phyloP scores from a whole-genome alignment of 2,113 vertebrate genomes.

The Geococcyx californianus region DNA sequence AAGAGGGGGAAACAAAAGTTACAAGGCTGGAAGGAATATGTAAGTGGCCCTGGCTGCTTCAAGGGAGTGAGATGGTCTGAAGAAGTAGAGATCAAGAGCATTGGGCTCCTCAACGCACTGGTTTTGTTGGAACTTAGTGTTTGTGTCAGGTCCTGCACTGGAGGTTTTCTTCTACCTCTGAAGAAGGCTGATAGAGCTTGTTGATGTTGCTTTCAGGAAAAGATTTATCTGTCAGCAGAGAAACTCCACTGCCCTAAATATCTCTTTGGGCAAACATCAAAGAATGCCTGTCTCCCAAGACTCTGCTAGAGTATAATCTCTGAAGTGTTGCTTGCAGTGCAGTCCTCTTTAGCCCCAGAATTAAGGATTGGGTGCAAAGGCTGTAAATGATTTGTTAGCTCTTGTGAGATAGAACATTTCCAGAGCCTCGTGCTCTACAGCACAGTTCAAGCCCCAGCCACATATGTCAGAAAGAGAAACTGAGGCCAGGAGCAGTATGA shows the following conservation, averaged over 20 bases:
- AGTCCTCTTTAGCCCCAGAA: neutral
- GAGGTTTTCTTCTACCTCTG: neutral
- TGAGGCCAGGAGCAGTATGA: neutral
- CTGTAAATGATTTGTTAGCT: neutral
- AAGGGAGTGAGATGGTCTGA: neutral
- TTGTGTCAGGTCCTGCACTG: accelerated
- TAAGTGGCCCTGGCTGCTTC: neutral
- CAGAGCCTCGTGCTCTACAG: neutral
- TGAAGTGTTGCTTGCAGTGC: neutral
- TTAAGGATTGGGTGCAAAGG: neutral
- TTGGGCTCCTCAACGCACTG: neutral
- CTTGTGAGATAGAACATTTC: neutral
- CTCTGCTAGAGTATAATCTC: neutral
- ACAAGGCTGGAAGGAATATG: neutral
- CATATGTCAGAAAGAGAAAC: neutral
- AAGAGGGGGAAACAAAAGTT: neutral
- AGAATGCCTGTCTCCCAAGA: neutral
- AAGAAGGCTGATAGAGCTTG: neutral
- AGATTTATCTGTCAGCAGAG: neutral
- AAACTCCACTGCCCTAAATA: neutral
- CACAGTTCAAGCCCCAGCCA: neutral
- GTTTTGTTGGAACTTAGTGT: neutral
- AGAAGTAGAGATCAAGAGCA: neutral
- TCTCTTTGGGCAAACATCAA: neutral
- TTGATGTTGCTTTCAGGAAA: neutral